Conservation (phyloP, 2,888 invertebrate genomes). For the Drosophila ezoana region DNA sequence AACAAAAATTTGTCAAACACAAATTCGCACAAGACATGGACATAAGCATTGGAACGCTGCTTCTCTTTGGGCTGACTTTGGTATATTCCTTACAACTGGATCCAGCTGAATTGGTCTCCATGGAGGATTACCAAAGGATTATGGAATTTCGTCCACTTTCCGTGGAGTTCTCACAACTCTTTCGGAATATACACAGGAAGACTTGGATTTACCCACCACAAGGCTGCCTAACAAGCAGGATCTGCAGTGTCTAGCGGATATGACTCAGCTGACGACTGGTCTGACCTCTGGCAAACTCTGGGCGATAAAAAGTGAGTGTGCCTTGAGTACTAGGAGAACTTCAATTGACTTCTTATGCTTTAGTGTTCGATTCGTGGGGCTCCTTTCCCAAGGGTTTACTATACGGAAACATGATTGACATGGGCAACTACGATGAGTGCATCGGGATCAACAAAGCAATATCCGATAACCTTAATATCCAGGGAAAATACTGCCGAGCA, state of each 20-base stretch:
- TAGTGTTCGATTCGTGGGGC: conserved; percentile 84
- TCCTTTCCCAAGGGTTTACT: conserved; percentile 82
- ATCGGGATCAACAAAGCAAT: conserved; percentile 57
- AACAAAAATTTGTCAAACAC: background rate
- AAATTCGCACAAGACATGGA: conserved; percentile 7
- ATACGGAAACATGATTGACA: conserved; percentile 73
- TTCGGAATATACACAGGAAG: conserved; percentile 21
- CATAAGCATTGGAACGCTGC: conserved; percentile 3
- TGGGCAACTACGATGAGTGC: conserved; percentile 84
- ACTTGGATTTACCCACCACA: background rate
- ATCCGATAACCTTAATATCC: background rate
- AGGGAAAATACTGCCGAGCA: conserved; percentile 53
- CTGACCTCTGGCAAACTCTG: conserved; percentile 14
- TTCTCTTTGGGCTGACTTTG: background rate
- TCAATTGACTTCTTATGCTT: background rate
- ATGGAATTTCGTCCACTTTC: conserved; percentile 20
- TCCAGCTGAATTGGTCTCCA: background rate
- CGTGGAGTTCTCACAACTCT: conserved; percentile 31
- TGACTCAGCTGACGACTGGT: conserved; percentile 12
- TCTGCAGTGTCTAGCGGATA: conserved; percentile 26
- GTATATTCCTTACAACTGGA: conserved; percentile 7
- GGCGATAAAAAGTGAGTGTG: conserved; percentile 41
- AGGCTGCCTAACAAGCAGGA: conserved; percentile 8
- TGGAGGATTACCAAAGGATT: conserved; percentile 6
- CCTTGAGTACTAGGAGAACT: no score